Conservation (phyloP, 2,888 invertebrate species). For the Tenodera sinensis region DNA sequence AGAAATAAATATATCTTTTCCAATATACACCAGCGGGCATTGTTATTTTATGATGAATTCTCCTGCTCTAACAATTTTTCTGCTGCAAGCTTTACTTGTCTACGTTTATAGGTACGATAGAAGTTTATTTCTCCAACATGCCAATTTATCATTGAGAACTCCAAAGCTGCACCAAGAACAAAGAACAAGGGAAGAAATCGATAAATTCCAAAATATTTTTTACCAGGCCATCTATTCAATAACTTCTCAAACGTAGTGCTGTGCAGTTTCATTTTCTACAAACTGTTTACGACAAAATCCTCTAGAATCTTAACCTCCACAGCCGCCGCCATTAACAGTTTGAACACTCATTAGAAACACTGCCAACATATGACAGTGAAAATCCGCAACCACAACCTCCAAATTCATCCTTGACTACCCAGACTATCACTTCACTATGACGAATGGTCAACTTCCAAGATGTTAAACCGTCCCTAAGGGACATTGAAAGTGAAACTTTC, state of each 20-base stretch:
- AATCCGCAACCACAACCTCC: too few relatives aligned
- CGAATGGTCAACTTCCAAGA: too few relatives aligned
- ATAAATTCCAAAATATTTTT: slow-evolving; percentile 72
- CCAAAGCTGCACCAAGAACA: slow-evolving; percentile 73
- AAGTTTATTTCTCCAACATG: slow-evolving; percentile 80
- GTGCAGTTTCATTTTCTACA: slow-evolving; percentile 29
- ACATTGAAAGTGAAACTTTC: too few relatives aligned
- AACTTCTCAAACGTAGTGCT: slow-evolving; percentile 43
- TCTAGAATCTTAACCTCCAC: too few relatives aligned
- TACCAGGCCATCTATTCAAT: slow-evolving; percentile 76
- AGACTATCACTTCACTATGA: too few relatives aligned
- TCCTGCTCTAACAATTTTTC: slow-evolving; percentile 50
- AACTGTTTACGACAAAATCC: too few relatives aligned
- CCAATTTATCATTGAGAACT: slow-evolving; percentile 94
- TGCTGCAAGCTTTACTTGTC: slow-evolving; percentile 64
- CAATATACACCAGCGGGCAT: slow-evolving; percentile 80
- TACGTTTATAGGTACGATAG: slow-evolving; percentile 69
- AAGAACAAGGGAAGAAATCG: slow-evolving; percentile 85
- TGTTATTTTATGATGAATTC: slow-evolving; percentile 19
- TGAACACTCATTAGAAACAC: too few relatives aligned
- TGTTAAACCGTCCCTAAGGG: too few relatives aligned
- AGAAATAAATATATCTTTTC: slow-evolving; percentile 66
- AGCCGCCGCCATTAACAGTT: too few relatives aligned
- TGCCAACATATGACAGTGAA: too few relatives aligned
- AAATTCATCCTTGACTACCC: too few relatives aligned